Percentiles rank a stretch among this genome's conserved stretches.
Conservation (phyloP, 2,113 vertebrate genomes). For the Ramphastos sulfuratus region DNA sequence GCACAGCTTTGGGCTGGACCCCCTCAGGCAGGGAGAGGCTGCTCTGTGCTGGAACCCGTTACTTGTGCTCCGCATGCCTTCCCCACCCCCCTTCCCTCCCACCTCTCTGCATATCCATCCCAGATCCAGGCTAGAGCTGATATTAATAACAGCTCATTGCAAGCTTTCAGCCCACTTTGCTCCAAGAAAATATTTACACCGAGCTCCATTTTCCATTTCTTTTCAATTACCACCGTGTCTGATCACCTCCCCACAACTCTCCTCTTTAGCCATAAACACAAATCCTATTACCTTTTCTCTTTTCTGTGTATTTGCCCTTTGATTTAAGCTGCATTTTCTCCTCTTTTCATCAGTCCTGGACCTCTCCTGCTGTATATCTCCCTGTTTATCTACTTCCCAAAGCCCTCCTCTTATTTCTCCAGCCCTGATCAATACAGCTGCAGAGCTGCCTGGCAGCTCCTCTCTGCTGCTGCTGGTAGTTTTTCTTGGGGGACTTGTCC, state of each 20-base stretch:
- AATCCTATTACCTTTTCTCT: conserved; percentile 62
- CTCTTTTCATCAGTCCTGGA: conserved; percentile 59
- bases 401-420: conserved; percentile 40
- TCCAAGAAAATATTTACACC: background rate
- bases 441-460: conserved; percentile 53
- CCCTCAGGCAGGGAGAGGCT: rapidly evolving
- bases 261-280: conserved; percentile 64
- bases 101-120: background rate
- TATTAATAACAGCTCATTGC: background rate
- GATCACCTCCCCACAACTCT: background rate
- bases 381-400: conserved; percentile 68
- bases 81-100: too few species aligned
- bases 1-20: background rate
- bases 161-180: background rate
- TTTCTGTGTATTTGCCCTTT: conserved; percentile 60
- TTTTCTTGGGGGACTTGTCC: conserved; percentile 68
- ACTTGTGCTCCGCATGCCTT: rapidly evolving
- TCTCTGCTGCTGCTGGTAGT: conserved; percentile 35
- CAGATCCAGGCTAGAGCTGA: background rate
- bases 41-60: rapidly evolving
- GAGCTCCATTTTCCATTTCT: background rate
- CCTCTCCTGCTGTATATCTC: conserved; percentile 63
- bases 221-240: conserved; percentile 6
- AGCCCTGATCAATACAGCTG: conserved; percentile 63
- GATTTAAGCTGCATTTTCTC: conserved; percentile 72